Evolutionary conservation across 1,140 invertebrate species (phyloP), one percentile per base, ranked within the genome.

Genomic region (Drosophila hydei): DNA sequence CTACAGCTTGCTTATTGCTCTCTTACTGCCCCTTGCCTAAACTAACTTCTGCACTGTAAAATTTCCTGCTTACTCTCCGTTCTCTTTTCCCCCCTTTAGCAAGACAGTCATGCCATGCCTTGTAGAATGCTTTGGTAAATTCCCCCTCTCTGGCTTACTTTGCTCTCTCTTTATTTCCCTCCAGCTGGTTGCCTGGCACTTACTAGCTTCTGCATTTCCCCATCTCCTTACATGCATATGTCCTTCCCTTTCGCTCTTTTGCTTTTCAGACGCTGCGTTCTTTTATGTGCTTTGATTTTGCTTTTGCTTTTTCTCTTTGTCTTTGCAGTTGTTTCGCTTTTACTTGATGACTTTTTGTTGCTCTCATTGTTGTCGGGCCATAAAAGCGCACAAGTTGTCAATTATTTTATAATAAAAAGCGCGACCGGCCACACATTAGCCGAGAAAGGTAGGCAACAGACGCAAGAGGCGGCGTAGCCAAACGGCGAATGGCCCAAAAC

Each of bases 371-470:
- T 75, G 75, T 69, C 60, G 64, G 33, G 27, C 65, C 67, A 62
- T 74, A 62, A 67, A 75, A 62, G 70, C 64, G 36, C 64, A 61
- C 62, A 73, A 72, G 76, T 85, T 84, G 73, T 87, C 81, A 87
- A 84, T 84, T 84, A 87, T 77, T 84, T 84, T 84, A 87, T 77
- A 84, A 87, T 74, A 71, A 84, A 80, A 70, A 65, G 61, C 36
- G 43, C 30, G 51, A 30, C 30, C 18, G 63, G 33, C 54, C 54
- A 38, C 52, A 65, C 51, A 40, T 48, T 25, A 40, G 19, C 7
- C 30, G 33, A 27, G 7, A 42, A 42, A 36, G 19, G 55, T 14
- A 36, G 30, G 47, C 38, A 42, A 19, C 16, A 54, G 43, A 11
- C 18, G 43, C 18, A 21, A 33, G 30, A 33, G 30, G 9, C 30